Percentiles rank a stretch among this genome's conserved stretches.
phyloP scores from a whole-genome alignment of 1,140 invertebrate species.

The Augochlora pura region DNA sequence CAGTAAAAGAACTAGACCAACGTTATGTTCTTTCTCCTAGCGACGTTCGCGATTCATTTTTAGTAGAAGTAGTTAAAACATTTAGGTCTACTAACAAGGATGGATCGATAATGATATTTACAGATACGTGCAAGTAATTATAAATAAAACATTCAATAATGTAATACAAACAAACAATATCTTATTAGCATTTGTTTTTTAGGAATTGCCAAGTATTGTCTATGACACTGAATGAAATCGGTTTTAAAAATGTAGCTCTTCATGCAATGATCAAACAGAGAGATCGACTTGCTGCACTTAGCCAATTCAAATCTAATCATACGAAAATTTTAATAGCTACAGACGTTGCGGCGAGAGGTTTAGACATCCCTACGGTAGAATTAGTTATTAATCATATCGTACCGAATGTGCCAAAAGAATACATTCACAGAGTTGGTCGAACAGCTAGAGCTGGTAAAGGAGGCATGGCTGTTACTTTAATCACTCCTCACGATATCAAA shows the following conservation, averaged over 20 bases:
- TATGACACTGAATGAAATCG: conserved; percentile 92
- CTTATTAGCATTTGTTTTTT: not conserved
- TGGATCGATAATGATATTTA: conserved; percentile 95
- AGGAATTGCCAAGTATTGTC: conserved; percentile 92
- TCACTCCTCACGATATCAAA: conserved; percentile 95
- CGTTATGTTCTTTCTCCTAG: conserved; percentile 93
- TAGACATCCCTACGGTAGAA: conserved; percentile 94
- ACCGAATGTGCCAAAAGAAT: conserved; percentile 94
- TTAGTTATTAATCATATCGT: conserved; percentile 97
- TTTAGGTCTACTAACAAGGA: conserved; percentile 87
- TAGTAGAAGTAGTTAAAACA: conserved; percentile 92
- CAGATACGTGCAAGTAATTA: conserved; percentile 94
- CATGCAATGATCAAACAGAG: conserved; percentile 93
- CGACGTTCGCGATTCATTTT: conserved; percentile 95
- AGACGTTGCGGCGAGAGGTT: conserved; percentile 96
- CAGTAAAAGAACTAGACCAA: conserved; percentile 94
- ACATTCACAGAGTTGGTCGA: conserved; percentile 97
- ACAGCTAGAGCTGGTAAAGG: conserved; percentile 95
- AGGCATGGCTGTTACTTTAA: conserved; percentile 93
- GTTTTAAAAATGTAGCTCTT: conserved; percentile 92
- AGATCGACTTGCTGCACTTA: conserved; percentile 88
- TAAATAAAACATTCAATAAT: not conserved
- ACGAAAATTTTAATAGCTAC: conserved; percentile 96
- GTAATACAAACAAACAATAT: not conserved
- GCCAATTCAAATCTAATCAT: conserved; percentile 92